Conservation (phyloP, 2,888 invertebrate genomes). For the Dicranocentrus wangi region DNA sequence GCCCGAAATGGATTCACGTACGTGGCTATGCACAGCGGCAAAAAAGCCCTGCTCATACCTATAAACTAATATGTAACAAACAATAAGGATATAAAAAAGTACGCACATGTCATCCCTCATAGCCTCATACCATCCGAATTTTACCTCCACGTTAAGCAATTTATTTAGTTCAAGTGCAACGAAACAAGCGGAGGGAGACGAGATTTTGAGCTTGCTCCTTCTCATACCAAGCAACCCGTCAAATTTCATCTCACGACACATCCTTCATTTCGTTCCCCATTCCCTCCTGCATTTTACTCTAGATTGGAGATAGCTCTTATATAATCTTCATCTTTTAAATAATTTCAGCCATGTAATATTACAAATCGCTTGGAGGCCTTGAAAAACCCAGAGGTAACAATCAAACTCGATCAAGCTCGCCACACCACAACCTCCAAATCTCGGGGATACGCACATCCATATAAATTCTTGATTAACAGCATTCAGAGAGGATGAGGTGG, state of each 20-base stretch:
- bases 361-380: conserved; percentile 60
- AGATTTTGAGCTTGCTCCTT: background rate
- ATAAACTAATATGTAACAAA: conserved; percentile 11
- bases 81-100: conserved; percentile 9
- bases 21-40: background rate
- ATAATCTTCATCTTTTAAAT: conserved; percentile 54
- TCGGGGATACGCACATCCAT: background rate
- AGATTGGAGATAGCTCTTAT: conserved; percentile 20
- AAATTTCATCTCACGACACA: conserved; percentile 55
- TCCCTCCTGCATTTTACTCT: background rate
- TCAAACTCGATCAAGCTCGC: too few species aligned
- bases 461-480: too few species aligned
- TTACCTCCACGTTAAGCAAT: conserved; percentile 39
- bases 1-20: background rate
- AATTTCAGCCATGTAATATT: conserved; percentile 51
- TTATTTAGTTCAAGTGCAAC: conserved; percentile 59
- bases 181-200: conserved; percentile 32
- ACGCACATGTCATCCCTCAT: conserved; percentile 46
- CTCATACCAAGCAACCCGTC: conserved; percentile 37
- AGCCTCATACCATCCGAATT: conserved; percentile 5
- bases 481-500: too few species aligned
- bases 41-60: background rate
- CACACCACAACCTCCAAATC: background rate
- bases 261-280: conserved; percentile 55
- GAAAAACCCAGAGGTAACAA: too few species aligned